Base-by-base conservation (phyloP, 2,888 invertebrate genomes). In the Acronicta alni region DNA sequence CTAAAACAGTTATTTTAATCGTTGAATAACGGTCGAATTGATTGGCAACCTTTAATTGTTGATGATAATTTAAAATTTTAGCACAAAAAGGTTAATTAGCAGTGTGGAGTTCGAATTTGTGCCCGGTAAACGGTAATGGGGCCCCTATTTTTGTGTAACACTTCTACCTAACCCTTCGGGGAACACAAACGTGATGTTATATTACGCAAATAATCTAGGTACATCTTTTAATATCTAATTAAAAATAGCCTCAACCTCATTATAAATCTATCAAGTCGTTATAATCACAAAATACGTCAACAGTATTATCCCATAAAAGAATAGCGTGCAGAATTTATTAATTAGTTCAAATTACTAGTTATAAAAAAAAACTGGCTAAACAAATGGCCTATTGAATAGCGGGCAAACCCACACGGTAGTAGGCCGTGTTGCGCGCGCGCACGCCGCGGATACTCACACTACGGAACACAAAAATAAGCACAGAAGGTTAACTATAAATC, bases 321-420 rank as follows among this genome's bases (percentile, higher is more conserved):
- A 20, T 6, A 17, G 2, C 16, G 39, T 61, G 44, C 14, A 42
- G 18, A 55, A 55, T 55, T 55, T 42, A 69, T 55, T 20, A 46
- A 63, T 39, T 20, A 55, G 23, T 20, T 49, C 17, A 23, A 26
- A 20, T 30, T 44, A 14, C 18, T 5, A 14, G 26, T 3, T 10
- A 53, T 39, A 37, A 49, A 48, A 49, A 48, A 68, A 65, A 53
- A 15, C 17, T 26, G n/a, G 1, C 35, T 8, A 45, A 39, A 42
- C 44, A 42, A 57, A 30, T 37, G 9, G 12, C 20, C 18, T 32
- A 43, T 58, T 54, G 26, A 53, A 46, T 53, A 17, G 23, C 15
- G 67, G 72, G 37, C 30, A 66, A 68, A 56, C 59, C 68, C 72
- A 55, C 39, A 30, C 16, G 41, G 47, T 37, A 30, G 18, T 8